A percentile compares a stretch with the other conserved stretches of the same genome.
Conservation (phyloP, 2,888 invertebrate genomes). For the Plagiodera versicolora region DNA sequence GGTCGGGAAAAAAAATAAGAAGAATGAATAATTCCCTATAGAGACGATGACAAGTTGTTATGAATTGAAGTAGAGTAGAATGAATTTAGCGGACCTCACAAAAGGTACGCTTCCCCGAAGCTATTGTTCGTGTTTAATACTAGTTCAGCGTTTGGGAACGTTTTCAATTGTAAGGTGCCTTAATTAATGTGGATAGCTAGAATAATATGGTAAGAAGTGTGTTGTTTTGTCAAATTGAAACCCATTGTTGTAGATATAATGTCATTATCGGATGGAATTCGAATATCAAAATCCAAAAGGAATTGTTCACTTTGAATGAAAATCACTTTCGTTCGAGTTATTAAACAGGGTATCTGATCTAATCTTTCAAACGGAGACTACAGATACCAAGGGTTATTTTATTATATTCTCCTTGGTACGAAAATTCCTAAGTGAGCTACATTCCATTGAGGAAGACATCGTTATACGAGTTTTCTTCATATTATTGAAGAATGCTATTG, state of each 20-base stretch:
- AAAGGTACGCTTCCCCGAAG: constrained; percentile 22
- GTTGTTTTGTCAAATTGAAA: constrained; percentile 20
- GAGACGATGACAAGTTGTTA: constrained; percentile 27
- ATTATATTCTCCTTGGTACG: too few species aligned
- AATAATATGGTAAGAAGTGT: constrained; percentile 27
- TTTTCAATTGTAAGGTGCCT: constrained; percentile 24
- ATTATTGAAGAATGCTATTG: too few species aligned
- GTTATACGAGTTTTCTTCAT: too few species aligned
- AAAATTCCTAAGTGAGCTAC: too few species aligned
- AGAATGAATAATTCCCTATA: constrained; percentile 16
- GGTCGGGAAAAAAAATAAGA: constrained; percentile 12
- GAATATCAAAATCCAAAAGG: neutral
- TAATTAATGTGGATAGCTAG: constrained; percentile 26
- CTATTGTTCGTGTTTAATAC: constrained; percentile 27
- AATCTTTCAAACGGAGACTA: too few species aligned
- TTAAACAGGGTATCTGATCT: too few species aligned
- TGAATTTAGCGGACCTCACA: constrained; percentile 20
- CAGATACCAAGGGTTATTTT: too few species aligned
- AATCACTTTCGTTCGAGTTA: too few species aligned
- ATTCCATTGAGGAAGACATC: too few species aligned
- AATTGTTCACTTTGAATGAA: neutral
- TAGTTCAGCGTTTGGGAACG: constrained; percentile 23
- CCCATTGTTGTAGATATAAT: constrained; percentile 21
- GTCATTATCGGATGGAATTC: constrained; percentile 11
- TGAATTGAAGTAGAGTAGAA: constrained; percentile 25